Conservation (phyloP, 2,113 vertebrate species). For the Coreoperca whiteheadi region DNA sequence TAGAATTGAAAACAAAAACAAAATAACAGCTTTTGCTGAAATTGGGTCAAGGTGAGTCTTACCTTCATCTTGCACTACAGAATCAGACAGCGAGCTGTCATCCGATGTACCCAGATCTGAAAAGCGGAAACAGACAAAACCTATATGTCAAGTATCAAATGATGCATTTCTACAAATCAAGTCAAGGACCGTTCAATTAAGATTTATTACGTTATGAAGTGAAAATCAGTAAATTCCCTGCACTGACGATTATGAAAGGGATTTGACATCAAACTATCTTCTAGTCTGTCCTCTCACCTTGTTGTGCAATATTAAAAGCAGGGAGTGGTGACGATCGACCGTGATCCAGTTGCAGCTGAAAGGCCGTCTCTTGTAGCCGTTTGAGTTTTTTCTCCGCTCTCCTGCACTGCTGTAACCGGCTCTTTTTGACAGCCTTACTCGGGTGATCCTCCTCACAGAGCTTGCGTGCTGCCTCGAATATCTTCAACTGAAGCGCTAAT, state of each 20-base stretch:
- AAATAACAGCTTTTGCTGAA: neutral
- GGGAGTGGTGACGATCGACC: slow-evolving; percentile 79
- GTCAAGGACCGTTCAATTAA: neutral
- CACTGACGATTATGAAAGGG: neutral
- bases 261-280: neutral
- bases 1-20: neutral
- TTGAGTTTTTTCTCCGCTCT: slow-evolving; percentile 90
- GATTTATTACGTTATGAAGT: neutral
- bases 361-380: slow-evolving; percentile 85
- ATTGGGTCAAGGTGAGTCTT: slow-evolving; percentile 31
- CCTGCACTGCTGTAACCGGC: slow-evolving; percentile 83
- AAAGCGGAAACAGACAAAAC: slow-evolving; percentile 23
- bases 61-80: slow-evolving; percentile 88
- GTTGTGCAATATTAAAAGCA: slow-evolving; percentile 67
- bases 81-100: slow-evolving; percentile 89
- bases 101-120: slow-evolving; percentile 86
- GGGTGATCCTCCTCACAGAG: slow-evolving; percentile 88
- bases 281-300: slow-evolving; percentile 54
- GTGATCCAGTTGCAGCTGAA: slow-evolving; percentile 79
- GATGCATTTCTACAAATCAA: neutral
- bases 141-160: neutral
- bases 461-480: slow-evolving; percentile 86
- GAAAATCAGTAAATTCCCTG: neutral
- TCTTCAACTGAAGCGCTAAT: slow-evolving; percentile 92
- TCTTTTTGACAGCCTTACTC: slow-evolving; percentile 85